These are phyloP conservation scores for Apis dorsata DNA, from an alignment of 1,140 invertebrate species.

Conservation along the genomic window DNA sequence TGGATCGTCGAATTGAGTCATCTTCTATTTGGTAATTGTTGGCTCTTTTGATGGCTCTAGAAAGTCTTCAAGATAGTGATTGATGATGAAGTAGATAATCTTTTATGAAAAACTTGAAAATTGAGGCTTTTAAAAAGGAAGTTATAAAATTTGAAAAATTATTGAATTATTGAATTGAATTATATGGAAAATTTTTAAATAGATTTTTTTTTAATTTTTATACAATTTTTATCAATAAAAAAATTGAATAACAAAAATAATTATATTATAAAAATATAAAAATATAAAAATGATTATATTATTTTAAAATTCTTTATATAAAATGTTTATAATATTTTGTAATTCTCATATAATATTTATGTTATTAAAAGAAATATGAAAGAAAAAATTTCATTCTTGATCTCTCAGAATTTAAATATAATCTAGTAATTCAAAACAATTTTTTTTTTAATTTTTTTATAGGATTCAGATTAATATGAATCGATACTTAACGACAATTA, in stretches of 20 bases:
- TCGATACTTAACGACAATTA: slow-evolving; percentile 13
- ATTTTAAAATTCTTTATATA: neutral
- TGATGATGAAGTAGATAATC: too few relatives aligned
- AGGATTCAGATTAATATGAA: neutral
- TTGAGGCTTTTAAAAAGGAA: too few relatives aligned
- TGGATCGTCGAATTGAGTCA: neutral
- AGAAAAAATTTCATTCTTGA: neutral
- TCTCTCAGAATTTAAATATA: slow-evolving; percentile 15
- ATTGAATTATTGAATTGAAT: too few relatives aligned
- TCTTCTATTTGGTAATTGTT: neutral
- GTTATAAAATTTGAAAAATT: too few relatives aligned
- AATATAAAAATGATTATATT: too few relatives aligned
- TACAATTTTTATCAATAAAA: too few relatives aligned
- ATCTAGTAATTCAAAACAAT: neutral
- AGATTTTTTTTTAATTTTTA: too few relatives aligned
- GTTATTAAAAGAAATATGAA: neutral
- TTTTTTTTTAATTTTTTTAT: neutral
- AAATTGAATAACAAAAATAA: too few relatives aligned
- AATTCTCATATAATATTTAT: neutral
- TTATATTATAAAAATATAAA: too few relatives aligned
- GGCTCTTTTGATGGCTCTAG: too few relatives aligned
- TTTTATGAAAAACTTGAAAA: too few relatives aligned
- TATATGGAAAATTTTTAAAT: too few relatives aligned
- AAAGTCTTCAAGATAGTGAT: neutral
- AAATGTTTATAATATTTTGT: neutral